Evolutionary conservation across 1,140 invertebrate genomes (phyloP).

Genomic region (Bombyx mori): DNA sequence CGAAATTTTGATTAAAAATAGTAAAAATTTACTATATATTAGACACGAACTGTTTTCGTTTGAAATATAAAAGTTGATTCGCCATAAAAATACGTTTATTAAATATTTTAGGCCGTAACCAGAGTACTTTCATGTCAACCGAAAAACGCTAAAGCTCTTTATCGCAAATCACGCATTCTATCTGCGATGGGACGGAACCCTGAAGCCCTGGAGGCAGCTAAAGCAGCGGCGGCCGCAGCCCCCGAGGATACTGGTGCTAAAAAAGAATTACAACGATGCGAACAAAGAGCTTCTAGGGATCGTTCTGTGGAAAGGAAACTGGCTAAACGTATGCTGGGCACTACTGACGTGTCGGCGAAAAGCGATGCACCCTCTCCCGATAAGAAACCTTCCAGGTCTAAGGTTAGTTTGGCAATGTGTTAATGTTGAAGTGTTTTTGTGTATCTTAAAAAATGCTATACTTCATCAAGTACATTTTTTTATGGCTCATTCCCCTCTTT

Average conservation of each 20-base stretch:
- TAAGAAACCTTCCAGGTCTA: conserved; percentile 44
- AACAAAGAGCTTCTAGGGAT: conserved; percentile 34
- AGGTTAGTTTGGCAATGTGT: conserved; percentile 23
- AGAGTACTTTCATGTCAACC: conserved; percentile 87
- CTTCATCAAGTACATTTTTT: no score
- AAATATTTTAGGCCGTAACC: conserved; percentile 77
- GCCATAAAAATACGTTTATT: neutral
- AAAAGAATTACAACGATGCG: conserved; percentile 40
- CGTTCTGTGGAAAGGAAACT: conserved; percentile 21
- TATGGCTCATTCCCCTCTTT: no score
- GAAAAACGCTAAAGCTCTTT: conserved; percentile 90
- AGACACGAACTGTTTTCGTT: no score
- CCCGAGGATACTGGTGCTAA: conserved; percentile 34
- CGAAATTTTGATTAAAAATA: no score
- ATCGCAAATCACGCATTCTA: conserved; percentile 79
- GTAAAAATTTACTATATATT: no score
- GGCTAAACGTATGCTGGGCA: conserved; percentile 50
- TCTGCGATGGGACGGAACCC: conserved; percentile 44
- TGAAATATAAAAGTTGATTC: no score
- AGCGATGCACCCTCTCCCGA: conserved; percentile 20
- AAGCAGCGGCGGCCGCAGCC: conserved; percentile 39
- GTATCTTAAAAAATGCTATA: no score
- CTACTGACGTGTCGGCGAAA: conserved; percentile 7
- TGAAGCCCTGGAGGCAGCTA: conserved; percentile 44
- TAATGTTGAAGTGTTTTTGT: no score